Percentiles rank a stretch among this genome's conserved stretches.
These are phyloP conservation scores for Kobus ellipsiprymnus DNA, from an alignment of 2,113 vertebrate species.

Conservation along the genomic window DNA sequence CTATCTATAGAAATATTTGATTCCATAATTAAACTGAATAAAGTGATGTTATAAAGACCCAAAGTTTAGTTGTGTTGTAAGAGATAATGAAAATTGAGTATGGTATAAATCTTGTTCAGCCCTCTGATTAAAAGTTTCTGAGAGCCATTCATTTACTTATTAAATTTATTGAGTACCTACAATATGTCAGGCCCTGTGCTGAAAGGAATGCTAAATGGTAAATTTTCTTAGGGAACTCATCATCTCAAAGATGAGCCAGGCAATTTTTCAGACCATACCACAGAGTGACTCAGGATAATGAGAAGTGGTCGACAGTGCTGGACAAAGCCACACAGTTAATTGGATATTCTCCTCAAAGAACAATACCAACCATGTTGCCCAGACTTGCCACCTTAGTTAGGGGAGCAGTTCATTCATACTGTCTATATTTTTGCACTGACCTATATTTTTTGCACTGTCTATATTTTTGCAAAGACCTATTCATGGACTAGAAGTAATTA, in stretches of 20 bases:
- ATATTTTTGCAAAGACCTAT: background rate
- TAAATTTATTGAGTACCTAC: constrained; percentile 46
- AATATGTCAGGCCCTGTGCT: background rate
- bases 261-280: constrained; percentile 21
- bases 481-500: background rate
- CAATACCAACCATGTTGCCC: background rate
- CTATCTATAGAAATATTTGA: background rate
- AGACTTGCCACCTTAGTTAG: background rate
- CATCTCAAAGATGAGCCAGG: constrained; percentile 32
- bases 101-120: constrained; percentile 15
- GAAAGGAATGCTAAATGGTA: constrained; percentile 29
- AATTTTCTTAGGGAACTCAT: constrained; percentile 39
- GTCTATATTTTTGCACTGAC: background rate
- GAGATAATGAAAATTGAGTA: constrained; percentile 37
- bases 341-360: background rate
- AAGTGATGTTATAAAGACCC: background rate
- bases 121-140: constrained; percentile 17
- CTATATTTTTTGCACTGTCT: background rate
- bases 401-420: background rate
- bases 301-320: background rate
- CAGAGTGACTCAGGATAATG: constrained; percentile 15
- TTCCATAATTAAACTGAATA: background rate
- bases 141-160: constrained; percentile 29
- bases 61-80: constrained; percentile 17
- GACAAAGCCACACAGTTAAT: background rate